Percentiles rank a stretch among this genome's conserved stretches.
Evolutionary conservation across 2,888 invertebrate genomes (phyloP).

Genomic region (Acrobasis suavella): DNA sequence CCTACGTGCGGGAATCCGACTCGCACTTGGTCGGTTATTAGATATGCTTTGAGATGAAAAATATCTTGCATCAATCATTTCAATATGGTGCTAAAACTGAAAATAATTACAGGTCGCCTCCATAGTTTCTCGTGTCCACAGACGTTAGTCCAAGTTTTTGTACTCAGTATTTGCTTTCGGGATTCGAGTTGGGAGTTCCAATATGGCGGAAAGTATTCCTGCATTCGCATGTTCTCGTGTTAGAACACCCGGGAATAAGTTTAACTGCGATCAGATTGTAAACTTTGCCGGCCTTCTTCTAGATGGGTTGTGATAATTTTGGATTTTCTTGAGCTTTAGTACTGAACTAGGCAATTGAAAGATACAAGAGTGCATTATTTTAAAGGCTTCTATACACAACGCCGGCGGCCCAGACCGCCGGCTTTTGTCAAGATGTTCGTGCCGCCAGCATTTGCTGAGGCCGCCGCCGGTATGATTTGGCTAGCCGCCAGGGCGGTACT

Average conservation of each 20-base stretch:
- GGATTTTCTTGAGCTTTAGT: not conserved
- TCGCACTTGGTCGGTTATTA: too few relatives aligned
- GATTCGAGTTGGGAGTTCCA: slow-evolving; percentile 69
- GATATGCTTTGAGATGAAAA: too few relatives aligned
- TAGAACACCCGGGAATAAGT: slow-evolving; percentile 64
- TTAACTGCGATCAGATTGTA: slow-evolving; percentile 65
- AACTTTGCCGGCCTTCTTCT: slow-evolving; percentile 44
- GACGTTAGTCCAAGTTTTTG: slow-evolving; percentile 70
- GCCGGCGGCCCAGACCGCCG: too few relatives aligned
- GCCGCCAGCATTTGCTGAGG: too few relatives aligned
- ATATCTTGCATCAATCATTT: too few relatives aligned
- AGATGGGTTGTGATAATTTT: slow-evolving; percentile 16
- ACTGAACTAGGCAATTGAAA: too few relatives aligned
- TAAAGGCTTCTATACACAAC: too few relatives aligned
- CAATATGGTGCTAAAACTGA: not conserved
- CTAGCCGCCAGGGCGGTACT: too few relatives aligned
- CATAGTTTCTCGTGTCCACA: slow-evolving; percentile 43
- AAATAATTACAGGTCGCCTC: slow-evolving; percentile 36
- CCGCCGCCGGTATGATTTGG: too few relatives aligned
- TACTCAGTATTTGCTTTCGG: slow-evolving; percentile 77
- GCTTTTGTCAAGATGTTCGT: too few relatives aligned
- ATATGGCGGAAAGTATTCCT: slow-evolving; percentile 74
- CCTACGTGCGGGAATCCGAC: too few relatives aligned
- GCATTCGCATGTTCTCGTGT: slow-evolving; percentile 65
- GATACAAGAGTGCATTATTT: too few relatives aligned